phyloP scores from a whole-genome alignment of 2,888 invertebrate species.

The Andrena bicolor region DNA sequence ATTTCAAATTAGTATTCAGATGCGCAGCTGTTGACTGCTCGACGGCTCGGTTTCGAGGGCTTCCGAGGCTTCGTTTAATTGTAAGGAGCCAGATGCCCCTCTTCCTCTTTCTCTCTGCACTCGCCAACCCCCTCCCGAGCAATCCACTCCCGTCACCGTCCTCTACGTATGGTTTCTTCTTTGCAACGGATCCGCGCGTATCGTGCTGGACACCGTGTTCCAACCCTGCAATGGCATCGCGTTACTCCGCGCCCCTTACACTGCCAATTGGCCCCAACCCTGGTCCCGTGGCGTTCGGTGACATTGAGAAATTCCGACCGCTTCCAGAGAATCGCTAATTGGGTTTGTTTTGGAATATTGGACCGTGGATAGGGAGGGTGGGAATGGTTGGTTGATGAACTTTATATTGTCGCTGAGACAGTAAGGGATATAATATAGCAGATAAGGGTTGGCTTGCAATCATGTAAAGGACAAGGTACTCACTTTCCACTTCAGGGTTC shows the following conservation, averaged over 20 bases:
- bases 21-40: slow-evolving; percentile 84
- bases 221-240: slow-evolving; percentile 32
- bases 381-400: background rate
- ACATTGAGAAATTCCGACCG: slow-evolving; percentile 42
- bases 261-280: slow-evolving; percentile 36
- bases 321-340: slow-evolving; percentile 24
- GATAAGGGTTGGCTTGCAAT: too few relatives aligned
- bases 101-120: slow-evolving; percentile 63
- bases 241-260: slow-evolving; percentile 33
- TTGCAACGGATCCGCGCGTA: slow-evolving; percentile 72
- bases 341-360: slow-evolving; percentile 18
- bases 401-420: too few relatives aligned
- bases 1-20: slow-evolving; percentile 84
- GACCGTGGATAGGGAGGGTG: background rate
- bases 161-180: slow-evolving; percentile 79
- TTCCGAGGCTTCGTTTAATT: slow-evolving; percentile 84
- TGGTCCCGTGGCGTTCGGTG: slow-evolving; percentile 12
- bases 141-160: slow-evolving; percentile 60
- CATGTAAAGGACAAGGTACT: too few relatives aligned
- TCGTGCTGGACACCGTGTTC: slow-evolving; percentile 22
- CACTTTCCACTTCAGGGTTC: too few relatives aligned
- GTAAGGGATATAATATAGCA: too few relatives aligned
- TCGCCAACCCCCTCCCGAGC: slow-evolving; percentile 53
- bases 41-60: slow-evolving; percentile 81
- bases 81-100: slow-evolving; percentile 83